Conservation (phyloP, 2,113 vertebrate species). For the Triplophysa dalaica region DNA sequence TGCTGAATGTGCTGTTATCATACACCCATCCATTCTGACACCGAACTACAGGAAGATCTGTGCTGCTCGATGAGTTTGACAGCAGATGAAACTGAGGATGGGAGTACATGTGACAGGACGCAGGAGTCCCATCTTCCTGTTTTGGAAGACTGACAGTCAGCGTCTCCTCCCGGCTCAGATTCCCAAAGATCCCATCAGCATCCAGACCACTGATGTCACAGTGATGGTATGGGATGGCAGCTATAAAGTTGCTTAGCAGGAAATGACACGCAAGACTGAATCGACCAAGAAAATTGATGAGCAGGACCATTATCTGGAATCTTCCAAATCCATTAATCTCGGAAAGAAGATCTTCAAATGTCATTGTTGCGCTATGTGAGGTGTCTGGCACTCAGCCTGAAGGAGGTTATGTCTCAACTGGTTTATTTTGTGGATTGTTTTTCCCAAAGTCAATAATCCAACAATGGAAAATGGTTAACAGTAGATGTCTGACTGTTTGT, state of each 20-base stretch:
- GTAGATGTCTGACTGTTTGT: neutral
- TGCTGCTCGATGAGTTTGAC: constrained; percentile 61
- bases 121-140: constrained; percentile 65
- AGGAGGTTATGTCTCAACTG: neutral
- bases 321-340: constrained; percentile 80
- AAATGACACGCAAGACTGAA: constrained; percentile 60
- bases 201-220: constrained; percentile 57
- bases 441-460: neutral
- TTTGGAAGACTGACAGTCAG: constrained; percentile 73
- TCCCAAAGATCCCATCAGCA: constrained; percentile 56
- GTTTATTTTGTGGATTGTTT: neutral
- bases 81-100: constrained; percentile 74
- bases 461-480: constrained; percentile 19
- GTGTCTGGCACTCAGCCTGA: neutral
- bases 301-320: constrained; percentile 77
- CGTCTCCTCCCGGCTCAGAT: constrained; percentile 71
- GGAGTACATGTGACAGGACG: constrained; percentile 79
- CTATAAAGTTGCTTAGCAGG: constrained; percentile 52
- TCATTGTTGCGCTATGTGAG: constrained; percentile 66
- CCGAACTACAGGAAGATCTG: constrained; percentile 49
- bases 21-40: constrained; percentile 84
- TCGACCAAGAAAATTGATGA: constrained; percentile 70
- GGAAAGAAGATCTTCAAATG: constrained; percentile 80
- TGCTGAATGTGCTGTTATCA: constrained; percentile 78
- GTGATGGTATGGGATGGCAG: constrained; percentile 45